A percentile compares a stretch with the other conserved stretches of the same genome.
These are phyloP conservation scores for Melinaea menophilus DNA, from an alignment of 2,888 invertebrate species.

Conservation along the genomic window DNA sequence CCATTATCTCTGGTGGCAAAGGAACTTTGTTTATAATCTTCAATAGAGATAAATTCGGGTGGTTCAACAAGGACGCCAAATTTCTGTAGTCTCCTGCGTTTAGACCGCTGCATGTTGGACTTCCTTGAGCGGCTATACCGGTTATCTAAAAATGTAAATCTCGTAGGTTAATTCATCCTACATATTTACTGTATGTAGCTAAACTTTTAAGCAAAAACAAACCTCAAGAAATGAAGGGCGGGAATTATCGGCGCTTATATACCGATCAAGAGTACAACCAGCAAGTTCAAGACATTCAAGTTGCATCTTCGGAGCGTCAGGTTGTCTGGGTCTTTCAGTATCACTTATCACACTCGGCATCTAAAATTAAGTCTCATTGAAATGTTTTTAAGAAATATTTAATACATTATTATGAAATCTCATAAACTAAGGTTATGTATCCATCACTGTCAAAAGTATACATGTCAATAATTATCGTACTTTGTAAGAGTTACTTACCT, in stretches of 20 bases:
- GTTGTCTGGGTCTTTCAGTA: conserved; percentile 50
- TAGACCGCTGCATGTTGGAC: conserved; percentile 92
- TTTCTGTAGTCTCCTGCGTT: conserved; percentile 95
- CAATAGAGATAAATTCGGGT: conserved; percentile 86
- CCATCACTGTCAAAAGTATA: conserved; percentile 24
- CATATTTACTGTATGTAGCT: background rate
- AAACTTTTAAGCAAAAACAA: conserved; percentile 13
- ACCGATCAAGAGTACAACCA: conserved; percentile 88
- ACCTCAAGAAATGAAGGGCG: conserved; percentile 84
- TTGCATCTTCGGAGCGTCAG: conserved; percentile 70
- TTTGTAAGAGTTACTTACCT: no score
- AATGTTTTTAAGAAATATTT: conserved; percentile 34
- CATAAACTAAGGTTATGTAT: conserved; percentile 29
- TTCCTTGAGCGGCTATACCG: conserved; percentile 81
- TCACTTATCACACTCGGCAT: conserved; percentile 63
- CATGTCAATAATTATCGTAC: background rate
- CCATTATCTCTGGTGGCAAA: conserved; percentile 94
- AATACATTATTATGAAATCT: conserved; percentile 30
- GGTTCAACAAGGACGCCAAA: conserved; percentile 82
- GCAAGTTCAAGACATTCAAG: conserved; percentile 86
- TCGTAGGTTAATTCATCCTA: background rate
- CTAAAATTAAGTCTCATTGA: conserved; percentile 48
- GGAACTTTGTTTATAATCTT: conserved; percentile 90
- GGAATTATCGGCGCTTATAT: conserved; percentile 82
- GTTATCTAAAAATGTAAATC: conserved; percentile 67